Evolutionary conservation across 2,113 vertebrate genomes (phyloP), one percentile per base, ranked within the genome.

Genomic region (Peromyscus polionotus): DNA sequence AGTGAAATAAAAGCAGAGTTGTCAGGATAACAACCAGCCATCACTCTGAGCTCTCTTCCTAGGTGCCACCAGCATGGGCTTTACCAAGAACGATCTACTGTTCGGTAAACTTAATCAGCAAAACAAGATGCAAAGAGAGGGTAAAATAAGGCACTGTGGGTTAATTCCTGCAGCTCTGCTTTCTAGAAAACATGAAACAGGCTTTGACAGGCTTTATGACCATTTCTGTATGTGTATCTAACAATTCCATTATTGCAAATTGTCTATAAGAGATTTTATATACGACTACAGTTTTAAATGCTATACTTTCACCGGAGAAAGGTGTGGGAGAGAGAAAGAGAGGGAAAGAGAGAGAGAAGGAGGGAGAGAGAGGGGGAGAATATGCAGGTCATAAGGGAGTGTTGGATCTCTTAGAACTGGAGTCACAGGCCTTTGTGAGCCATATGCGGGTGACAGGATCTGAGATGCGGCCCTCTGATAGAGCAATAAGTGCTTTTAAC

Each of bases 181-280:
- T 51, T 70, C 20, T 48, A 87, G 57, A 92, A 94, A 95, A 70
- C 65, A 31, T n/a, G 57, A 86, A 90, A 31, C 7, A 68, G 36
- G 5, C 20, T 72, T 88, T 86, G 51, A 68, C 36, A 89, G 24
- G 3, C 51, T 54, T 83, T 72, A 33, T 61, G 28, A 24, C 28
- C 39, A 61, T 68, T 65, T 54, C 59, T 70, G 3, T 10, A n/a
- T 77, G 5, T 57, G 5, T 65, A 36, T 17, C 42, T 39, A 86
- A 45, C 76, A 67, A 93, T 84, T 63, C 80, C 48, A 36, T 65
- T 92, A 33, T 26, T 92, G 3, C 39, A 85, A 93, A 61, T 85
- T n/a, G 65, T 90, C 77, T 57, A 12, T 39, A 63, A 85, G 54
- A 90, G 19, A 91, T 83, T 4, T 83, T 73, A 89, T 90, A 73